Percentiles rank a stretch among this genome's conserved stretches.
Evolutionary conservation across 2,113 vertebrate genomes (phyloP).

Genomic region (Cyphomyrus discorhynchus): DNA sequence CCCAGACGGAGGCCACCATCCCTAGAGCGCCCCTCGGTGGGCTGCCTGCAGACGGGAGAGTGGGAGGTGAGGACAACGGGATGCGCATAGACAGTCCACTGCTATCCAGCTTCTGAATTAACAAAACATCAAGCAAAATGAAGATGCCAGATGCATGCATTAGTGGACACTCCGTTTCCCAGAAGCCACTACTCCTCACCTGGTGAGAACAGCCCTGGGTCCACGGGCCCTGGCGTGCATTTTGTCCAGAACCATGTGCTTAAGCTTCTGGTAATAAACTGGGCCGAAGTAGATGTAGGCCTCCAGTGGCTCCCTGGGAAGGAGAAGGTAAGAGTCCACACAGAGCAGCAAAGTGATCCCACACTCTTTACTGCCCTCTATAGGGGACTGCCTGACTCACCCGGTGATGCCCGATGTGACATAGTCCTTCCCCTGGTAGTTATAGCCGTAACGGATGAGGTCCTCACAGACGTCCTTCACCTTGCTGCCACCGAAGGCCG

Average conservation of each 20-base stretch:
- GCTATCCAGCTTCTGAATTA: neutral
- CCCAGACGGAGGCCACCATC: slow-evolving; percentile 94
- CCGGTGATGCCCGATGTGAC: slow-evolving; percentile 98
- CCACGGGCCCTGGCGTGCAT: slow-evolving; percentile 96
- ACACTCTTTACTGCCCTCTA: neutral
- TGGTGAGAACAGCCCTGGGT: slow-evolving; percentile 91
- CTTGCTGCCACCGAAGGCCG: slow-evolving; percentile 95
- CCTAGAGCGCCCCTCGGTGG: slow-evolving; percentile 91
- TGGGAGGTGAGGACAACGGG: neutral
- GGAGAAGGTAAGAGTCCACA: neutral
- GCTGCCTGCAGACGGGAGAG: slow-evolving; percentile 68
- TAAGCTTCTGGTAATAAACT: slow-evolving; percentile 96
- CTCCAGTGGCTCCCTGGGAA: slow-evolving; percentile 82
- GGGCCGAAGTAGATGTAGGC: slow-evolving; percentile 97
- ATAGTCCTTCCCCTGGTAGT: slow-evolving; percentile 95
- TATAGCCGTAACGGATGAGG: slow-evolving; percentile 91
- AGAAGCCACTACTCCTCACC: slow-evolving; percentile 54
- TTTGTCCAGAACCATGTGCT: slow-evolving; percentile 98
- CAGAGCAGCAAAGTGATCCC: neutral
- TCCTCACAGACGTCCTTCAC: slow-evolving; percentile 98
- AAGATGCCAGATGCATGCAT: neutral
- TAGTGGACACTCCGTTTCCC: neutral
- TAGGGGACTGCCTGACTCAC: slow-evolving; percentile 52
- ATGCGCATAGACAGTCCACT: neutral
- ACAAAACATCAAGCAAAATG: neutral